phyloP scores from a whole-genome alignment of 2,797 vertebrate genomes.

The Halcyon leucocephala region DNA sequence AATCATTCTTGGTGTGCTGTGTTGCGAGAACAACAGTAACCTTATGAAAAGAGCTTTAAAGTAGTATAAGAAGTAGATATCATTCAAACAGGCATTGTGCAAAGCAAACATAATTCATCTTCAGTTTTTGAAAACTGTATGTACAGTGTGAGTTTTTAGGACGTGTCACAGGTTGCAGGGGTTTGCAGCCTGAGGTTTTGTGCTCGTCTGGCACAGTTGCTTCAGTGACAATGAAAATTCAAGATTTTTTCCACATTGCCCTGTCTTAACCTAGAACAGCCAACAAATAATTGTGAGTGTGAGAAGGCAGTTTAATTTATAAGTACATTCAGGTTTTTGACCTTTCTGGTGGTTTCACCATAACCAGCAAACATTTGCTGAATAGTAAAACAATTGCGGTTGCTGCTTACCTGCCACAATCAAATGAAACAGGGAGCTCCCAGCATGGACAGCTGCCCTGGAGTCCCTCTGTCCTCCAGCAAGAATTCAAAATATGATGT shows the following conservation, averaged over 20 bases:
- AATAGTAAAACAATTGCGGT: not conserved
- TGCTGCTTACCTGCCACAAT: not conserved
- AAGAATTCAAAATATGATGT: not conserved
- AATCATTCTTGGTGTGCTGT: not conserved
- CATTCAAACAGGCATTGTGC: not conserved
- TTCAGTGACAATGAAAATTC: not conserved
- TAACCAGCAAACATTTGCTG: not conserved
- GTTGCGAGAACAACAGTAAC: not conserved
- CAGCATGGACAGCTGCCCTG: not conserved
- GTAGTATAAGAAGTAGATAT: not conserved
- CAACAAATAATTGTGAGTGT: not conserved
- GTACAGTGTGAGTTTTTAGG: not conserved
- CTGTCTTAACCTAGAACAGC: not conserved
- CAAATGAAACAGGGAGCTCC: fast-evolving
- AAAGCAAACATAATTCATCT: not conserved
- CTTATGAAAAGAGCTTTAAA: not conserved
- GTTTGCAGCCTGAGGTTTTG: not conserved
- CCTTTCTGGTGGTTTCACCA: not conserved
- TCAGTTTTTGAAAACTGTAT: not conserved
- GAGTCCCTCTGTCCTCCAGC: not conserved
- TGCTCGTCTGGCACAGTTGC: not conserved
- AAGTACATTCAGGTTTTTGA: not conserved
- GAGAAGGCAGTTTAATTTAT: not conserved
- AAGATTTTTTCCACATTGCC: not conserved
- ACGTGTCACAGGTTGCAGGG: not conserved